Evolutionary conservation across 2,113 vertebrate genomes (phyloP), one percentile per base, ranked within the genome.

Genomic region (Albula goreensis): DNA sequence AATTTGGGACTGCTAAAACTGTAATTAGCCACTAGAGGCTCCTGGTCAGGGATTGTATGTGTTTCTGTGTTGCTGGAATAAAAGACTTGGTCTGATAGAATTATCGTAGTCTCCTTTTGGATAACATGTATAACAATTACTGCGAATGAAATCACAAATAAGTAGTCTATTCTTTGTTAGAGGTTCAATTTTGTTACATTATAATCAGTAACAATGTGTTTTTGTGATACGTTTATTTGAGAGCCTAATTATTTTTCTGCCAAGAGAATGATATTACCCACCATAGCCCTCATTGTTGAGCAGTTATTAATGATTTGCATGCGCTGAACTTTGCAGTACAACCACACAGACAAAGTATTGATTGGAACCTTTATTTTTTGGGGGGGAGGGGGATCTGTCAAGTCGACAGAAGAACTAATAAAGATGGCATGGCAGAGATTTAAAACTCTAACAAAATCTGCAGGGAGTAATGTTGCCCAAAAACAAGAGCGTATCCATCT

Each of bases 261-360:
- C 88, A 86, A 13, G 80, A 88, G 80, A 25, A 57, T 86, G 74
- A 89, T 88, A 84, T 78, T 83, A 4, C 83, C 13, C 82, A 85
- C 88, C 70, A 91, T 89, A 88, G 80, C 91, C 82, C 74, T 49
- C 86, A 88, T 90, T 91, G 87, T 94, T 56, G 12, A 7, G 12
- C 53, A 56, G 53, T 12, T 56, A 9, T 12, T 79, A 25, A 41
- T 79, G 78, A 79, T 41, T 41, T 8, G 17, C 57, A 86, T 88
- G 63, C 5, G 50, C 66, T 85, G 77, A 60, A 31, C 25, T 9
- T 31, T 22, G 48, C 5, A 31, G 3, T 80, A 49, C 50, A 50
- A 66, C 17, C 15, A 66, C 60, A 22, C 60, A 66, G 60, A 66
- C 60, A 66, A 63, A 63, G 60, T 66, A 66, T 66, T 19, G 22